A percentile compares a stretch with the other conserved stretches of the same genome.
phyloP scores from a whole-genome alignment of 2,113 vertebrate species.

The Chionis minor region DNA sequence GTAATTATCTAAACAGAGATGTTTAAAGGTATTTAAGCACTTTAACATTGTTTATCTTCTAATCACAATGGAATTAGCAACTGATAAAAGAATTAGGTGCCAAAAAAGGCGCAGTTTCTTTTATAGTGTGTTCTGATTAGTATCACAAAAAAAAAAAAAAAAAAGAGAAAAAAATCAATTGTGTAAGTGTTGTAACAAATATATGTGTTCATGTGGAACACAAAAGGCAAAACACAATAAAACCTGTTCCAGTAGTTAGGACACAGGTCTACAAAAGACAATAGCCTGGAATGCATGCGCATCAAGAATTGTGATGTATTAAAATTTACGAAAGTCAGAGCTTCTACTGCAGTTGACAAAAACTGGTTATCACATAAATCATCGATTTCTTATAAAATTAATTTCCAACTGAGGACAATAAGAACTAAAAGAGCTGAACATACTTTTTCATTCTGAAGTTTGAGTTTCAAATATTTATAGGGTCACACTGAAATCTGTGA shows the following conservation, averaged over 20 bases:
- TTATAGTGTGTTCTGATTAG: background rate
- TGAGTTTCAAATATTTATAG: background rate
- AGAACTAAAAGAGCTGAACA: background rate
- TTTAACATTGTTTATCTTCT: background rate
- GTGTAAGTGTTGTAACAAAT: background rate
- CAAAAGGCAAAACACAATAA: background rate
- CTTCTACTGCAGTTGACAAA: background rate
- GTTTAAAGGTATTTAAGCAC: background rate
- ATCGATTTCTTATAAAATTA: background rate
- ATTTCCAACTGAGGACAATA: background rate
- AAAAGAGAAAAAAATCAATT: background rate
- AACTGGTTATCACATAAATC: background rate
- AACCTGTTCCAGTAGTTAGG: background rate
- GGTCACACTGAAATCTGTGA: background rate
- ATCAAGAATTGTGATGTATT: background rate
- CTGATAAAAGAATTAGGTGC: background rate
- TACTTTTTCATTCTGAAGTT: background rate
- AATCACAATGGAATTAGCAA: background rate
- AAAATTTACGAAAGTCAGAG: background rate
- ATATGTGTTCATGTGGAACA: background rate
- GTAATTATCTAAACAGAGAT: background rate
- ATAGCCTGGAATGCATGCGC: background rate
- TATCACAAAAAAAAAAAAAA: background rate
- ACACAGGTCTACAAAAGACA: background rate
- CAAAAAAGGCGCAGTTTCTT: background rate